Evolutionary conservation across 2,888 invertebrate genomes (phyloP).

Genomic region (Carterocephalus palaemon): DNA sequence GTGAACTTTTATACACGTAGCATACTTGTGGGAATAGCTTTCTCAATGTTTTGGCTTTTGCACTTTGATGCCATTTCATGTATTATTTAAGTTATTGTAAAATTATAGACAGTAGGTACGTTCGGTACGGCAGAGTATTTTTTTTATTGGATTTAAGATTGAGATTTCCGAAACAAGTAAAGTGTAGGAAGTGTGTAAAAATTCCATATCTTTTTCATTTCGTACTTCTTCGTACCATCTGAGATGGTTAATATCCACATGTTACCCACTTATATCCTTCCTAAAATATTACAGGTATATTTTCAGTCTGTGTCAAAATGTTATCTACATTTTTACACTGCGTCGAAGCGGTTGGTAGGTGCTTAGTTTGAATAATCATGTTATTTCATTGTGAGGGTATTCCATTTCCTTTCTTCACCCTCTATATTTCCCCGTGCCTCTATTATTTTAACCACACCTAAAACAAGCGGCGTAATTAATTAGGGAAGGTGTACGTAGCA

Average conservation of each 20-base stretch:
- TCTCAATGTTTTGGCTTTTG: conserved; percentile 6
- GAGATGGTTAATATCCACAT: too few relatives aligned
- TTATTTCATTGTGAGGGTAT: conserved; percentile 20
- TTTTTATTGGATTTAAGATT: too few relatives aligned
- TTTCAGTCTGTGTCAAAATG: neutral
- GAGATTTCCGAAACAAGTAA: too few relatives aligned
- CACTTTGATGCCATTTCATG: too few relatives aligned
- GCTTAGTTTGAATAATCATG: neutral
- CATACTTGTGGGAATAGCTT: conserved; percentile 14
- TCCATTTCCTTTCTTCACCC: conserved; percentile 29
- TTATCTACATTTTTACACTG: neutral
- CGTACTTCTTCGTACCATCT: too few relatives aligned
- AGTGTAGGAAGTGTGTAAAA: too few relatives aligned
- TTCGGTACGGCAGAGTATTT: too few relatives aligned
- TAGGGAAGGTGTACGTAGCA: conserved; percentile 6
- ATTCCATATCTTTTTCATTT: too few relatives aligned
- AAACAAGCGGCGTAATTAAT: conserved; percentile 24
- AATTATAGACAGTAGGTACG: too few relatives aligned
- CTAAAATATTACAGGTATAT: too few relatives aligned
- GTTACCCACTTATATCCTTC: too few relatives aligned
- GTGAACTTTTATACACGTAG: conserved; percentile 31
- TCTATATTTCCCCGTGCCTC: conserved; percentile 25
- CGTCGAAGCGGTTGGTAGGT: conserved; percentile 4
- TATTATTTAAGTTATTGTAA: too few relatives aligned
- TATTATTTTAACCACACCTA: conserved; percentile 27